Evolutionary conservation across 2,113 vertebrate genomes (phyloP).

Genomic region (Nyctibius bracteatus): DNA sequence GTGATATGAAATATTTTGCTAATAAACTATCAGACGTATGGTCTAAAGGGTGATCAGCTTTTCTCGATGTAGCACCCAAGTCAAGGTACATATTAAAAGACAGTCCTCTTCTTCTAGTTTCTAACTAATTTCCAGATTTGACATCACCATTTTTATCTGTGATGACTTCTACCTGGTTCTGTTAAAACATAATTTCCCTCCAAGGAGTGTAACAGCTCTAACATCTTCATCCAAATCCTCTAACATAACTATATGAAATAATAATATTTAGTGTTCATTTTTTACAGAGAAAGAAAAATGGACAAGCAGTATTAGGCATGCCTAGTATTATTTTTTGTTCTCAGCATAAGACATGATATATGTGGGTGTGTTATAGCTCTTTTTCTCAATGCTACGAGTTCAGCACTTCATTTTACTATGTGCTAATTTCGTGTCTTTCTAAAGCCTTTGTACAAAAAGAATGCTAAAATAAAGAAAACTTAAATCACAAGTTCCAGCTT

Average conservation of each 20-base stretch:
- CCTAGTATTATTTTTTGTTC: neutral
- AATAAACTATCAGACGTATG: neutral
- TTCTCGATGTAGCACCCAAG: neutral
- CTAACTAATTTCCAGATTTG: neutral
- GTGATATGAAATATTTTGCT: neutral
- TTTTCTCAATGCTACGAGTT: neutral
- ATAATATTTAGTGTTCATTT: neutral
- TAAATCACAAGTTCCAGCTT: neutral
- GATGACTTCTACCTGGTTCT: neutral
- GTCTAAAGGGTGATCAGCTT: neutral
- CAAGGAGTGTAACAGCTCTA: neutral
- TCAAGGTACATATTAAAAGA: neutral
- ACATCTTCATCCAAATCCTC: neutral
- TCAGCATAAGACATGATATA: neutral
- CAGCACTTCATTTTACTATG: neutral
- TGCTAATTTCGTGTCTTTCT: neutral
- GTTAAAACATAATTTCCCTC: neutral
- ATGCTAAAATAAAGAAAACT: neutral
- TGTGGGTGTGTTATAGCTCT: neutral
- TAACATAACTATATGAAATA: neutral
- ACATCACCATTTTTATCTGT: neutral
- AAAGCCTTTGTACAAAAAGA: neutral
- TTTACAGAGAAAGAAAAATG: neutral
- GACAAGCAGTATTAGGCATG: neutral
- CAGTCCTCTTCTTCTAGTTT: neutral